Evolutionary conservation across 2,888 invertebrate genomes (phyloP).

Genomic region (Eilema depressum): DNA sequence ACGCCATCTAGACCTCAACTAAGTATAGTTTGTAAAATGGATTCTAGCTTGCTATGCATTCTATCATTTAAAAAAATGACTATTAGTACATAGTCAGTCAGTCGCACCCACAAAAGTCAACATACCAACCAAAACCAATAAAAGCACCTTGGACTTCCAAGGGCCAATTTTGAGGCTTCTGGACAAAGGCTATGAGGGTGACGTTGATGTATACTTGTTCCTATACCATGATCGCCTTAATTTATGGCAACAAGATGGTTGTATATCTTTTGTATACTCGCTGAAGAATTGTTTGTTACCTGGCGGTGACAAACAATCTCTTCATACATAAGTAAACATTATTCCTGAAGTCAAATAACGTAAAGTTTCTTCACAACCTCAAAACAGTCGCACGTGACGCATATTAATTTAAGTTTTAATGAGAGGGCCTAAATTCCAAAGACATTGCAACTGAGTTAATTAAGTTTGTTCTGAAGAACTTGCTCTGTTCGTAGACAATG

Average conservation of each 20-base stretch:
- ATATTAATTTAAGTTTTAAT: constrained; percentile 73
- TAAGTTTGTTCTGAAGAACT: constrained; percentile 59
- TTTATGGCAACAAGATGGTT: no score
- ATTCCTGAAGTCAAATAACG: constrained; percentile 15
- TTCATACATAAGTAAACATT: constrained; percentile 14
- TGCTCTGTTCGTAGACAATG: constrained; percentile 51
- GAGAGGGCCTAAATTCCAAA: constrained; percentile 63
- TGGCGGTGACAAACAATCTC: background rate
- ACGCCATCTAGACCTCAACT: no score
- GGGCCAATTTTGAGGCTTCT: no score
- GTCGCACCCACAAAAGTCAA: no score
- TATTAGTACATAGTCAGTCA: no score
- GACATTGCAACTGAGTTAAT: constrained; percentile 71
- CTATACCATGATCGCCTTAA: no score
- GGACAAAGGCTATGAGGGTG: no score
- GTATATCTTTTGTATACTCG: background rate
- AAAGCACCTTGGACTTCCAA: no score
- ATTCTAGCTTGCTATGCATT: no score
- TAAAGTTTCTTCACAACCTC: constrained; percentile 22
- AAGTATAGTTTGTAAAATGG: no score
- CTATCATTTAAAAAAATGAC: no score
- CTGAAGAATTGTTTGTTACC: background rate
- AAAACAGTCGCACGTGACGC: constrained; percentile 62
- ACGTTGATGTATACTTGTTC: background rate
- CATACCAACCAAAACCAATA: no score